These are phyloP conservation scores for Hypercompe scribonia DNA, from an alignment of 2,888 invertebrate genomes.

Conservation along the genomic window DNA sequence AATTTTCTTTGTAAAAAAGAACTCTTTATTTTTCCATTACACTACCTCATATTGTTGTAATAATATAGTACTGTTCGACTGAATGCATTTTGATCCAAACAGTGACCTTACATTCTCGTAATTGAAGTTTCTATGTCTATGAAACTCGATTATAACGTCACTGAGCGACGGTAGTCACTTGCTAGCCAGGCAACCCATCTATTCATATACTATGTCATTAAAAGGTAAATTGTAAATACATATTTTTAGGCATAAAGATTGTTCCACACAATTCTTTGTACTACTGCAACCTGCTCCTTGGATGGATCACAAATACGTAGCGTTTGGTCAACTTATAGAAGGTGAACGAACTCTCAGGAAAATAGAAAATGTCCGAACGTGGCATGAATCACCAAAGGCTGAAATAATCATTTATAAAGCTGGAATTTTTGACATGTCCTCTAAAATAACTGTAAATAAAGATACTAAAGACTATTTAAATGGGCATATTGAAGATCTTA, in stretches of 20 bases:
- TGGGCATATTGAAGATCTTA: slow-evolving; percentile 72
- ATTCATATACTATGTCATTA: background rate
- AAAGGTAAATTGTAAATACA: background rate
- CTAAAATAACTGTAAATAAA: slow-evolving; percentile 61
- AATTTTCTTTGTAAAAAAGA: no score
- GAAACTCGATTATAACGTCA: no score
- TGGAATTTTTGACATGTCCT: slow-evolving; percentile 73
- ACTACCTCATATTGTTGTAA: no score
- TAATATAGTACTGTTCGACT: no score
- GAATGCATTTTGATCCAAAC: no score
- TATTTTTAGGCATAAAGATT: slow-evolving; percentile 85
- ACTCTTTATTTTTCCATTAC: no score
- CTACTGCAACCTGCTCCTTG: slow-evolving; percentile 88
- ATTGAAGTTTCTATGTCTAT: no score
- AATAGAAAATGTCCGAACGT: slow-evolving; percentile 87
- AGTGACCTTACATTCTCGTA: no score
- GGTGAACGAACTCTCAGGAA: slow-evolving; percentile 87
- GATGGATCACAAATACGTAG: slow-evolving; percentile 91
- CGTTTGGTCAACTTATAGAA: slow-evolving; percentile 90
- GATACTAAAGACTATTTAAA: slow-evolving; percentile 68
- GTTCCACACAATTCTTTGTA: slow-evolving; percentile 90
- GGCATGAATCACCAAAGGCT: slow-evolving; percentile 87
- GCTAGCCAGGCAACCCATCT: no score
- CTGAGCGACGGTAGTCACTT: no score
- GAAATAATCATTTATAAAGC: slow-evolving; percentile 64